Evolutionary conservation across 1,140 invertebrate genomes (phyloP).

Genomic region (Mactra quadrangularis): DNA sequence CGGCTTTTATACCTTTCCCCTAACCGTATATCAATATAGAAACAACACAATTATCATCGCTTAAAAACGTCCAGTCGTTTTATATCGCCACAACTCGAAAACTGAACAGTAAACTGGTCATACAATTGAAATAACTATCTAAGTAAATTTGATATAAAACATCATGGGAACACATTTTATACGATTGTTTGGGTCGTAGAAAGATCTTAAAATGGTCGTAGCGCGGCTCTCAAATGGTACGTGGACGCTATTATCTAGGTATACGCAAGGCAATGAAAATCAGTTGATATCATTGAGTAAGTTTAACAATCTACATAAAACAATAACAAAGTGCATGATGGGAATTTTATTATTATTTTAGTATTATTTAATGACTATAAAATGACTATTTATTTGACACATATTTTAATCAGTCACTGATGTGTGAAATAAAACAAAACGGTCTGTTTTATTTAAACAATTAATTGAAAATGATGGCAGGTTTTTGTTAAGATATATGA

Average conservation of each 20-base stretch:
- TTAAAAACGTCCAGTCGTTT: too few relatives aligned
- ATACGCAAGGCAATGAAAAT: constrained; percentile 30
- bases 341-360: constrained; percentile 29
- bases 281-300: constrained; percentile 31
- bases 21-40: too few relatives aligned
- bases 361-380: constrained; percentile 32
- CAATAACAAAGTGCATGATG: constrained; percentile 41
- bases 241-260: constrained; percentile 18
- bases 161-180: constrained; percentile 23
- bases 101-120: background rate
- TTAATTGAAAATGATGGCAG: too few relatives aligned
- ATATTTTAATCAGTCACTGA: background rate
- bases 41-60: too few relatives aligned
- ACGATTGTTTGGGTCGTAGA: constrained; percentile 29
- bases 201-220: background rate
- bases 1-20: too few relatives aligned
- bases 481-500: too few relatives aligned
- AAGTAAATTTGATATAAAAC: constrained; percentile 48
- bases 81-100: background rate
- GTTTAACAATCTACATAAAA: constrained; percentile 1
- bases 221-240: too few relatives aligned
- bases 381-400: background rate
- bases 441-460: background rate
- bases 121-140: constrained; percentile 37
- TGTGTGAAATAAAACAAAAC: background rate